Evolutionary conservation across 1,140 invertebrate genomes (phyloP), one percentile per base, ranked within the genome.

Genomic region (Drosophila jambulina): DNA sequence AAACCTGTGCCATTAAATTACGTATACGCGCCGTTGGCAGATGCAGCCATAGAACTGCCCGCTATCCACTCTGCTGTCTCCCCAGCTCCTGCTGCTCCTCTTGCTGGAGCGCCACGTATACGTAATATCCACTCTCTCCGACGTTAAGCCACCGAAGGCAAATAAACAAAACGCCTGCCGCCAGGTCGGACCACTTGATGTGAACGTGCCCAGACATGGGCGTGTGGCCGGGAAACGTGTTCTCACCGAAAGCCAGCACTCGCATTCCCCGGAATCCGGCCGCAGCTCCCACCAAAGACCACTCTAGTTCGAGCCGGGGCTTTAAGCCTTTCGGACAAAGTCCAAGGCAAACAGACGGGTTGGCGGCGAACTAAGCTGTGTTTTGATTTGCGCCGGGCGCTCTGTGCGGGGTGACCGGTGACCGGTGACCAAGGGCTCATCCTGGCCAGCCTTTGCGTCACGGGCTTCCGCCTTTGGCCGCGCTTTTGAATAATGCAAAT

Each of bases 401-500:
- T 32, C 17, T 15, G 45, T 57, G 40, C 59, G 25, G 65, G 64
- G n/a, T n/a, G 46, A 48, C 46, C 45, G 17, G n/a, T n/a, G n/a
- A n/a, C 0, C 32, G 32, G 34, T 40, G 51, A 25, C 49, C 67
- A 58, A 46, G n/a, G 49, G 68, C 64, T 48, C 51, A 60, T 62
- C 53, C 19, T 34, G 53, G 53, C 46, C 46, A 69, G 74, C 82
- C 81, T 56, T 85, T 54, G 68, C 86, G 75, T 77, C 74, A 78
- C 74, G 64, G 56, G 29, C 34, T 59, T 48, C 74, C 49, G 81
- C 60, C 65, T 60, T 42, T 63, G 65, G 43, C 68, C 62, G 65
- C 72, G 68, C 78, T 65, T 68, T 70, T 82, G 90, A 91, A 91
- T 91, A 91, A 91, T 85, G 82, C 62, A 90, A 86, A 90, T 91